Evolutionary conservation across 2,113 vertebrate genomes (phyloP), one percentile per base, ranked within the genome.

Genomic region (Mus pahari): DNA sequence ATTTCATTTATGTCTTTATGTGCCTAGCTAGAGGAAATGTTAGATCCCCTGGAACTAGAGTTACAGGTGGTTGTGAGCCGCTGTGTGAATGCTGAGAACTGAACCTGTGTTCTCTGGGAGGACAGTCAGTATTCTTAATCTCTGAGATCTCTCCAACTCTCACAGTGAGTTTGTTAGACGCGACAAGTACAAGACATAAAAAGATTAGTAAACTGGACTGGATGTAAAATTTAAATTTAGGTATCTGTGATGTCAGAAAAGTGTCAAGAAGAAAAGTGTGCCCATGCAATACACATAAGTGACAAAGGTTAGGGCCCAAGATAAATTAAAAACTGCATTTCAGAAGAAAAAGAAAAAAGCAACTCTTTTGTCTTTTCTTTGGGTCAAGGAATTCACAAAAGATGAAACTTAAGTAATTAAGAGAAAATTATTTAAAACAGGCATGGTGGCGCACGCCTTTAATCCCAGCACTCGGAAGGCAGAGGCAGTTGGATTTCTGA

Each of bases 111-210:
- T 36, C 36, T 82, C n/a, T 42, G 36, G 55, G 60, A 60, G 22
- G 14, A 39, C 55, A 28, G 55, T 60, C n/a, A 83, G n/a, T 39
- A 55, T 22, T 83, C 48, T 53, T 53, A 53, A 53, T 48, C 31
- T 33, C 77, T 39, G 79, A 83, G 22, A 12, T 42, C 12, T 83
- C 55, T 62, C 79, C 55, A 60, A 24, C 26, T n/a, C 12, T 83
- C 58, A 62, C 81, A 62, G 81, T 42, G 81, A 83, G 14, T 17
- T 42, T 42, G 81, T 60, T 89, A 92, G 62, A 26, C 45, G 83
- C 58, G 83, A 33, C 42, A 58, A 94, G 7, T 95, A 91, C 19
- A 83, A 90, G 71, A 36, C 66, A 45, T 48, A 36, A 89, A 94
- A 96, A 77, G 20, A 75, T 13, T 16, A 19, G 10, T 53, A 39